Evolutionary conservation across 2,888 invertebrate genomes (phyloP), one percentile per base, ranked within the genome.

Genomic region (Kryphioiulus occultus): DNA sequence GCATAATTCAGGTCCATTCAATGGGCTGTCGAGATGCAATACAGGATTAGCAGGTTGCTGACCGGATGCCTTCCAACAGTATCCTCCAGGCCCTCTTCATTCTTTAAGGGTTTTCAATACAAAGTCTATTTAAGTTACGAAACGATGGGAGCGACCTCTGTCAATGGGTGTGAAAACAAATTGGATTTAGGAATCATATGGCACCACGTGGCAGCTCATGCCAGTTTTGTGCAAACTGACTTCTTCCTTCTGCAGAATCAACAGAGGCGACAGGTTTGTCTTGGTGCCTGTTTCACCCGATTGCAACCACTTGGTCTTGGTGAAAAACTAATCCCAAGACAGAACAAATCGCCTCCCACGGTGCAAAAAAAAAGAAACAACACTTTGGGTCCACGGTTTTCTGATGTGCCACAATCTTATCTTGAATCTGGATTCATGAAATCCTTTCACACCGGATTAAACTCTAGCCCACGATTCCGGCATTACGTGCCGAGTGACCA

Each of bases 401-500:
- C 78, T 17, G 78, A 12, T 78, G 26, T 78, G 17, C 17, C 78
- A 26, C 30, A 17, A 78, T 32, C 78, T 78, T 78, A 78, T 78
- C 78, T 78, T 26, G 68, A 12, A 68, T 68, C 26, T 9, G 12
- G 68, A 68, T 68, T 68, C 78, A 30, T 30, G 78, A 30, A 78
- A 78, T 78, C 78, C 78, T 30, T 78, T 78, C 78, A 78, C 30
- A 30, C 78, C 78, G 78, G 78, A 78, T 78, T 30, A 78, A 30
- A 78, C 78, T 78, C 26, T 5, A 15, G 78, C 12, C 78, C 78
- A 78, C 78, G 78, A 78, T 78, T 78, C 30, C 30, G 78, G 78
- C 78, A 78, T 78, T 78, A 78, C 78, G 78, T 32, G 78, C 78
- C 78, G 30, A 32, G 78, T 78, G 78, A 26, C 78, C 78, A 78